These are phyloP conservation scores for Tiphia femorata DNA, from an alignment of 2,888 invertebrate species.

Conservation along the genomic window DNA sequence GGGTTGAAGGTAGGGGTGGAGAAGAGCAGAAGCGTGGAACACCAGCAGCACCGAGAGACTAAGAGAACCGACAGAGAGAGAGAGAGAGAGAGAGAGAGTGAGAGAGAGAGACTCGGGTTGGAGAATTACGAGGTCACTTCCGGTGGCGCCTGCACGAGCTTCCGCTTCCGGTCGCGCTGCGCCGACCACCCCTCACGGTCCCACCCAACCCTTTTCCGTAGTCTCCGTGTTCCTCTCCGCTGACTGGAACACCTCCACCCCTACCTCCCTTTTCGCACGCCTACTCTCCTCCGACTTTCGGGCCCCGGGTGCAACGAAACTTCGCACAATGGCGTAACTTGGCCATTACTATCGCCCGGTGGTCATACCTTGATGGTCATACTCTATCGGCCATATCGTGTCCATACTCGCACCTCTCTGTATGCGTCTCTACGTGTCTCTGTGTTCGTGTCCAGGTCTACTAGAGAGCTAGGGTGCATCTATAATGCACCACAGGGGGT, in stretches of 20 bases:
- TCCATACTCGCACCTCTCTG: slow-evolving; percentile 6
- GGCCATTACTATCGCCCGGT: slow-evolving; percentile 57
- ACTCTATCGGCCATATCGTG: slow-evolving; percentile 29
- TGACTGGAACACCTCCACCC: slow-evolving; percentile 15
- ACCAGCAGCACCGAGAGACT: slow-evolving; percentile 15
- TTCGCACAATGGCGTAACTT: slow-evolving; percentile 64
- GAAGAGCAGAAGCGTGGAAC: slow-evolving; percentile 14
- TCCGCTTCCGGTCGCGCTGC: slow-evolving; percentile 65
- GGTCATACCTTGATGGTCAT: slow-evolving; percentile 33
- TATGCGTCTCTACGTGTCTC: too few species aligned
- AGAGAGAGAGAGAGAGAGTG: slow-evolving; percentile 21
- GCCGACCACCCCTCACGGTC: slow-evolving; percentile 34
- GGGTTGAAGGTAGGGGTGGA: slow-evolving; percentile 15
- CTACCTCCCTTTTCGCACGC: slow-evolving; percentile 5
- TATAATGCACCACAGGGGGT: slow-evolving; percentile 10
- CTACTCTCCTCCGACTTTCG: slow-evolving; percentile 17
- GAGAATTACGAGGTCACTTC: slow-evolving; percentile 69
- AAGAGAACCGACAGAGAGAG: slow-evolving; percentile 9
- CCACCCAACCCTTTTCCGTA: slow-evolving; percentile 8
- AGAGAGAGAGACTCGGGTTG: slow-evolving; percentile 49
- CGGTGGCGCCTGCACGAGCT: slow-evolving; percentile 68
- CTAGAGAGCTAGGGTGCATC: slow-evolving; percentile 1
- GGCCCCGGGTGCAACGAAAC: slow-evolving; percentile 52
- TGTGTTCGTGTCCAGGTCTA: slow-evolving; percentile 21
- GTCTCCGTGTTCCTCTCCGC: slow-evolving; percentile 10